Conservation (phyloP, 2,797 vertebrate species). For the Sciaenops ocellatus region DNA sequence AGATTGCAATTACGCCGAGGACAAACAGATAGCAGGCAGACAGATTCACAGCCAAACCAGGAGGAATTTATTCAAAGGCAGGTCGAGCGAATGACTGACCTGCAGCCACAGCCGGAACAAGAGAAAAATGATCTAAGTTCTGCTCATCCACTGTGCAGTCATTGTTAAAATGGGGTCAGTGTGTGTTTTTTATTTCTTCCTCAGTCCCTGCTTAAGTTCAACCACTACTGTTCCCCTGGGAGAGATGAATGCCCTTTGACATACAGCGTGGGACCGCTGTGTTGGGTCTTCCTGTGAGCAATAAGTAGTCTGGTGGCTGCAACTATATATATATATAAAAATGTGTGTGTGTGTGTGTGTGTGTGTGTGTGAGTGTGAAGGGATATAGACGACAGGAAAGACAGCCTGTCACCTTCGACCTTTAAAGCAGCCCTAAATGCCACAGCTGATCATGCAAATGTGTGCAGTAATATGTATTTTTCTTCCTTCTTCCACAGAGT, state of each 20-base stretch:
- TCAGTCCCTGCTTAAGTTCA: slow-evolving; percentile 7
- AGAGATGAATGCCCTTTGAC: slow-evolving; percentile 32
- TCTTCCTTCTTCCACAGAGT: background rate
- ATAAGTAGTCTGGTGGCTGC: slow-evolving; percentile 10
- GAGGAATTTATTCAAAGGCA: background rate
- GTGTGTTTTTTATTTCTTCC: slow-evolving; percentile 10
- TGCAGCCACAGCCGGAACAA: background rate
- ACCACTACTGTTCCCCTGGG: slow-evolving; percentile 3
- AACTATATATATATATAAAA: background rate
- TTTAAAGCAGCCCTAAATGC: slow-evolving; percentile 29
- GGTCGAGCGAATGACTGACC: background rate
- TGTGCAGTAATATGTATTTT: background rate
- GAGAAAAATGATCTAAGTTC: background rate
- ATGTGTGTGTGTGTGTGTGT: background rate
- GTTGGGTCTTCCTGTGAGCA: slow-evolving; percentile 27
- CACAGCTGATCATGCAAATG: slow-evolving; percentile 16
- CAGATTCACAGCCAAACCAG: background rate
- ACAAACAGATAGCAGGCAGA: slow-evolving; percentile 22
- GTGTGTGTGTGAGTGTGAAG: background rate
- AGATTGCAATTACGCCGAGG: slow-evolving; percentile 13
- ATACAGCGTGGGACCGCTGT: slow-evolving; percentile 19
- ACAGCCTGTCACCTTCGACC: slow-evolving; percentile 41
- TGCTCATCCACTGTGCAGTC: background rate
- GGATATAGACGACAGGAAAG: slow-evolving; percentile 5
- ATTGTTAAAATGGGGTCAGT: slow-evolving; percentile 16